These are phyloP conservation scores for Ranitomeya variabilis DNA, from an alignment of 2,113 vertebrate genomes.

Conservation along the genomic window DNA sequence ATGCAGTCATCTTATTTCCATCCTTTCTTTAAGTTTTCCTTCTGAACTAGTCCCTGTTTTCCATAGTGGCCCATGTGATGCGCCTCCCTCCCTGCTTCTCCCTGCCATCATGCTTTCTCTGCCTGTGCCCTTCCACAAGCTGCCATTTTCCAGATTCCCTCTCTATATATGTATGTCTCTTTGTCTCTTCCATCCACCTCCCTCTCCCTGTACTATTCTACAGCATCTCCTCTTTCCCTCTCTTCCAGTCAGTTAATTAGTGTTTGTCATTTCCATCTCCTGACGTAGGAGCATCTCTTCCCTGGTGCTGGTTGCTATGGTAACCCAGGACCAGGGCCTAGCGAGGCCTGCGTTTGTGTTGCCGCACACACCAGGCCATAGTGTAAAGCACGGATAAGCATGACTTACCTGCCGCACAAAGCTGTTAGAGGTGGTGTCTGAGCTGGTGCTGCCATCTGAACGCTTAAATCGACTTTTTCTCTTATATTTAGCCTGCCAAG, in stretches of 20 bases:
- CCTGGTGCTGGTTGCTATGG: constrained; percentile 54
- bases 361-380: constrained; percentile 33
- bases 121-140: neutral
- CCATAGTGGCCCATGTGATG: neutral
- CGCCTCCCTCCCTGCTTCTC: neutral
- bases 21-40: neutral
- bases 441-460: constrained; percentile 94
- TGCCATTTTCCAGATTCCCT: neutral
- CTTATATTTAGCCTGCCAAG: constrained; percentile 86
- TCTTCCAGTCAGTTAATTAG: constrained; percentile 51
- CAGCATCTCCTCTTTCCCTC: constrained; percentile 36
- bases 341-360: constrained; percentile 29
- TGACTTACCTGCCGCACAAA: constrained; percentile 90
- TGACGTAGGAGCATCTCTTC: constrained; percentile 58
- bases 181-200: constrained; percentile 24
- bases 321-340: constrained; percentile 55
- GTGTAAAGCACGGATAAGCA: constrained; percentile 34
- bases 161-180: neutral
- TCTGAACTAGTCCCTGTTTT: neutral
- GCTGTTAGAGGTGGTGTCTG: constrained; percentile 97
- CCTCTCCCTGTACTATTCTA: constrained; percentile 5
- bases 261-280: constrained; percentile 57
- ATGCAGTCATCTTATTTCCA: neutral
- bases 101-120: neutral
- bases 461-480: constrained; percentile 95